phyloP scores from a whole-genome alignment of 2,113 vertebrate genomes.

The Axis porcinus region DNA sequence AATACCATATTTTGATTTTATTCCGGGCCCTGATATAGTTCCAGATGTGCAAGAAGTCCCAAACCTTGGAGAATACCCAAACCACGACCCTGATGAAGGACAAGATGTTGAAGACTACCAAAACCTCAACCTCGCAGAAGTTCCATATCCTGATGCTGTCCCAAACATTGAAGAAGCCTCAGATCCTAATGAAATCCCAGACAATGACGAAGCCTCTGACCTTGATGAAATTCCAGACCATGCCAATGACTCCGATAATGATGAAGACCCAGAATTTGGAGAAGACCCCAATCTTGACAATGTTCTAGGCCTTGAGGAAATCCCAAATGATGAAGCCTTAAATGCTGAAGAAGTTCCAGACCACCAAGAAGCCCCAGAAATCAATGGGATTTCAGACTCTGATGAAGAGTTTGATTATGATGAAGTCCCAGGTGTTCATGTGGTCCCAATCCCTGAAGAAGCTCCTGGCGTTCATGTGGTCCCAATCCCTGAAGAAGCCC shows the following conservation, averaged over 20 bases:
- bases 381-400: constrained; percentile 20
- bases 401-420: constrained; percentile 35
- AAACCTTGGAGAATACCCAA: not conserved
- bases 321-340: constrained; percentile 28
- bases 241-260: constrained; percentile 15
- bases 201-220: not conserved
- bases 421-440: not conserved
- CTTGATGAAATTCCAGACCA: not conserved
- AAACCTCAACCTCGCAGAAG: constrained; percentile 36
- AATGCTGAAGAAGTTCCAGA: constrained; percentile 20
- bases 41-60: not conserved
- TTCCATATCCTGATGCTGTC: constrained; percentile 46
- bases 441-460: not conserved
- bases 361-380: not conserved
- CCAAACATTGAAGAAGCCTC: not conserved
- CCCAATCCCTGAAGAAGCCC: too few relatives aligned
- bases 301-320: not conserved
- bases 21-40: constrained; percentile 16
- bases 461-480: not conserved
- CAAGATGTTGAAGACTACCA: constrained; percentile 32
- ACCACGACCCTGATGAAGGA: not conserved
- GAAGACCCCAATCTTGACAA: not conserved
- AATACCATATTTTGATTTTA: constrained; percentile 50
- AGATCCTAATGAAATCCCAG: not conserved
- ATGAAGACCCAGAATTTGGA: constrained; percentile 19